Base-by-base conservation (phyloP, 2,113 vertebrate species). In the Puntigrus tetrazona region DNA sequence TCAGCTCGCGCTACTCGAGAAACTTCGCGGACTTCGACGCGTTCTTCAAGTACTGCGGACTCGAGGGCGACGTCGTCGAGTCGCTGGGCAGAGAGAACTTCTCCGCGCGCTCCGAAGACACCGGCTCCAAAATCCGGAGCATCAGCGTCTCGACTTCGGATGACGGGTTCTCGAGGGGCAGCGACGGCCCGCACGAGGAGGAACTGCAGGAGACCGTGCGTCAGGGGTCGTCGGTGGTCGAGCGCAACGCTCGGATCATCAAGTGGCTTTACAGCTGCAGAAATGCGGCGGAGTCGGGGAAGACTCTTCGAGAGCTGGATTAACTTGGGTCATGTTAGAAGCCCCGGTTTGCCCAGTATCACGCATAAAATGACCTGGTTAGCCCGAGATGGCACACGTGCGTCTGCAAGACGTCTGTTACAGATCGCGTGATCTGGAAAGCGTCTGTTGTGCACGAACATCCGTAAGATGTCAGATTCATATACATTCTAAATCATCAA, bases 191-290 rank as follows among this genome's bases (percentile, higher is more conserved):
- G n/a, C 92, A 94, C 89, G 95, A 95, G 83, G 96, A 96, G 0
- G 95, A 95, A 13, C 89, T 97, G 25, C 86, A 88, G 0, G 93
- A 94, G 84, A 96, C 95, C 70, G 90, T 91, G 41, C 88, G 88
- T 36, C 92, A 95, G 81, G 93, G 92, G 76, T 95, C 96, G 0
- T 99, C 98, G 0, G 96, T 99, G 1, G 89, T 99, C 0, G 98
- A 99, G 89, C 96, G 97, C 87, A 99, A 99, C 2, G 98, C 98
- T n/a, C 94, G 98, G 72, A 95, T 99, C 80, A 99, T 99, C 92
- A 98, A 98, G 74, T 99, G 98, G 98, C 88, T 99, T 84, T 99
- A 98, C 93, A 96, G 95, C 6, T 99, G 98, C 90, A 96, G 91
- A 91, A 97, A 95, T 82, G 97, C 98, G 63, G 91, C 22, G 74